A percentile compares a stretch with the other conserved stretches of the same genome.
phyloP scores from a whole-genome alignment of 2,888 invertebrate genomes.

The Laspeyria flexula region DNA sequence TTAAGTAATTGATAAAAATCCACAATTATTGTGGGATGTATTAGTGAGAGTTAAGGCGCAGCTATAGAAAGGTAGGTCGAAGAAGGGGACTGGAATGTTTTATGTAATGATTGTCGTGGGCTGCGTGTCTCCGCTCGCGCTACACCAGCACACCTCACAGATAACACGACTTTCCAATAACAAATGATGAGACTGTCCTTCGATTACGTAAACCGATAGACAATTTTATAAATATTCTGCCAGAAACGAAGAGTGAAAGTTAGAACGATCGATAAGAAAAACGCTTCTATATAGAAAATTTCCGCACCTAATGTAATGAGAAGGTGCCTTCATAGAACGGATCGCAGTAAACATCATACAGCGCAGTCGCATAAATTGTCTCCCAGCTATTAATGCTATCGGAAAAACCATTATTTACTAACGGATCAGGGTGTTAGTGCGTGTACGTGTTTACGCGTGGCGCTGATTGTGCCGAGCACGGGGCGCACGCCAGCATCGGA shows the following conservation, averaged over 20 bases:
- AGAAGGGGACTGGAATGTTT: constrained; percentile 50
- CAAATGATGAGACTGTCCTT: constrained; percentile 63
- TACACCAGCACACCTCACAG: constrained; percentile 54
- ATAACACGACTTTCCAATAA: constrained; percentile 63
- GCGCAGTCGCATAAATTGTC: constrained; percentile 70
- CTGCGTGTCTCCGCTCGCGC: constrained; percentile 38
- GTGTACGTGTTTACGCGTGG: constrained; percentile 51
- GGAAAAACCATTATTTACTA: constrained; percentile 67
- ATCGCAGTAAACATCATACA: constrained; percentile 68
- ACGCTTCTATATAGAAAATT: constrained; percentile 59
- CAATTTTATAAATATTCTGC: constrained; percentile 70
- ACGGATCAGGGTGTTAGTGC: constrained; percentile 50
- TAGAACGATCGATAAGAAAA: constrained; percentile 70
- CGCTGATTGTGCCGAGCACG: constrained; percentile 12
- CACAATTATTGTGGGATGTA: constrained; percentile 6
- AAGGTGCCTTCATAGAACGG: constrained; percentile 48
- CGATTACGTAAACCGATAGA: constrained; percentile 76
- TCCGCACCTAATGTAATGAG: constrained; percentile 64
- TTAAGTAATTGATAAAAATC: background rate
- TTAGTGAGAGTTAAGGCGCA: constrained; percentile 33
- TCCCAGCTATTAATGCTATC: constrained; percentile 59
- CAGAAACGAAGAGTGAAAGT: constrained; percentile 45
- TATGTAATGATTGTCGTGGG: constrained; percentile 57
- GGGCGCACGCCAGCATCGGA: constrained; percentile 26
- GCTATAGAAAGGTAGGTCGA: constrained; percentile 32